Conservation (phyloP, 2,888 invertebrate genomes). For the Leptinotarsa juncta region DNA sequence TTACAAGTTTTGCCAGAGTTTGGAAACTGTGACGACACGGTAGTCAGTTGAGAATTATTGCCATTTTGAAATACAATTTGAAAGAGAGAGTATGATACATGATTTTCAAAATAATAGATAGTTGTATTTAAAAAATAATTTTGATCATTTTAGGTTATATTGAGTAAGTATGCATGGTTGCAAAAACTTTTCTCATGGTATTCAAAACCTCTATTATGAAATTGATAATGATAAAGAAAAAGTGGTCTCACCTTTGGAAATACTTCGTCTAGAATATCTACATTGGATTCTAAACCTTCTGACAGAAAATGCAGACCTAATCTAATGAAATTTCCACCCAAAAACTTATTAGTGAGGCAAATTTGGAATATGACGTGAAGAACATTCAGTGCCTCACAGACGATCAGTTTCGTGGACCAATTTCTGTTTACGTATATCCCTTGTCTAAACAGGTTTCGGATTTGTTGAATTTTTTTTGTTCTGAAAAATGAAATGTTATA, state of each 20-base stretch:
- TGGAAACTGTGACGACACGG: too few relatives aligned
- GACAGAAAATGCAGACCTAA: conserved; percentile 76
- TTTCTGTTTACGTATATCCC: conserved; percentile 77
- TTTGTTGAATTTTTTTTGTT: conserved; percentile 61
- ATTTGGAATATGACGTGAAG: conserved; percentile 83
- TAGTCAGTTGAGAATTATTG: too few relatives aligned
- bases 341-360: conserved; percentile 80
- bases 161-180: too few relatives aligned
- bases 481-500: conserved; percentile 23
- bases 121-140: too few relatives aligned
- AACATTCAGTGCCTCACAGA: conserved; percentile 84
- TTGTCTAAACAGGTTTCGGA: conserved; percentile 66
- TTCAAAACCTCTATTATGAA: not conserved
- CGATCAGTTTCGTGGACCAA: conserved; percentile 81
- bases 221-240: too few relatives aligned
- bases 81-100: too few relatives aligned
- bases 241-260: conserved; percentile 79
- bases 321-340: conserved; percentile 80
- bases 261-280: conserved; percentile 80
- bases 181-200: not conserved
- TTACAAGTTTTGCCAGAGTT: too few relatives aligned
- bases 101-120: too few relatives aligned
- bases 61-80: too few relatives aligned
- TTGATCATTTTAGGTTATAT: too few relatives aligned
- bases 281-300: conserved; percentile 71